Percentiles rank a stretch among this genome's conserved stretches.
Conservation (phyloP, 30 jellyfish, hydroid and myxozoan species). For the Hydra vulgaris region DNA sequence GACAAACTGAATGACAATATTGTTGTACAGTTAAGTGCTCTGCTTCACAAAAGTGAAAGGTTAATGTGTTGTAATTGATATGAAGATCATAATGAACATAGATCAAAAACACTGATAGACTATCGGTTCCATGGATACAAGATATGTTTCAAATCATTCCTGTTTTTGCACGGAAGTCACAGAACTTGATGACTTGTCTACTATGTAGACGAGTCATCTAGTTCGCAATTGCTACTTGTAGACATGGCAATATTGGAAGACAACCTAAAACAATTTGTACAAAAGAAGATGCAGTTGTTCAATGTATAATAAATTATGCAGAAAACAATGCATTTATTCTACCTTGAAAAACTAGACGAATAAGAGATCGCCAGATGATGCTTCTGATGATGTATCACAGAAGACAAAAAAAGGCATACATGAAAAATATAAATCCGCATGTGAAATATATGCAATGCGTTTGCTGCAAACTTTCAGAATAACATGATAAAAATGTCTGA, state of each 20-base stretch:
- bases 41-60: background rate
- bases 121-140: background rate
- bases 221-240: background rate
- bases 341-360: background rate
- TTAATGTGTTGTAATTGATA: background rate
- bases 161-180: background rate
- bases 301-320: background rate
- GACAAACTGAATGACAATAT: background rate
- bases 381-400: background rate
- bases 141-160: background rate
- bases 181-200: background rate
- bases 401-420: background rate
- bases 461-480: too few relatives aligned
- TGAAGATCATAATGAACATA: background rate
- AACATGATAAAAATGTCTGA: too few relatives aligned
- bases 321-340: background rate
- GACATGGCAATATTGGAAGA: background rate
- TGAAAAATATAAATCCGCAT: background rate
- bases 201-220: background rate
- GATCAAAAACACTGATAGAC: background rate
- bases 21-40: background rate
- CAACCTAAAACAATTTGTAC: background rate
- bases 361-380: background rate
- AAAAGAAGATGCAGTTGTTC: background rate
- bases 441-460: too few relatives aligned